Evolutionary conservation across 2,888 invertebrate genomes (phyloP).

Genomic region (Drosophila paracracens): DNA sequence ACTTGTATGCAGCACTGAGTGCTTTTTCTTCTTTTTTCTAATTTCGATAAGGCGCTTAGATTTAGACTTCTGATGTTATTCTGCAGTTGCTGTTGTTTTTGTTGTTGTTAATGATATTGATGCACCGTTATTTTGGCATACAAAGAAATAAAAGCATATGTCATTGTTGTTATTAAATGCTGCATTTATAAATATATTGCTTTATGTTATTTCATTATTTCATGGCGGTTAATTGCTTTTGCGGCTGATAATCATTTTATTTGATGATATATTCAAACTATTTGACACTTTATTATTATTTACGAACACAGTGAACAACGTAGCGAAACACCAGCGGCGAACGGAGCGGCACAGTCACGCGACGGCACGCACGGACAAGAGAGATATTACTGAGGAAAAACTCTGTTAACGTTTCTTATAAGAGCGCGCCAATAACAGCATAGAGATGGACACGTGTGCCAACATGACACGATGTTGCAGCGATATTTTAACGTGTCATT

Average conservation of each 20-base stretch:
- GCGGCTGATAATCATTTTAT: constrained; percentile 23
- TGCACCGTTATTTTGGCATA: constrained; percentile 33
- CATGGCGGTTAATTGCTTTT: constrained; percentile 31
- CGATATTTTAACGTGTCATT: background rate
- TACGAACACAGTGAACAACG: constrained; percentile 53
- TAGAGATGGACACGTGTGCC: constrained; percentile 30
- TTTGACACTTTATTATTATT: constrained; percentile 48
- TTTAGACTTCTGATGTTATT: constrained; percentile 25
- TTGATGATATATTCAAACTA: constrained; percentile 35
- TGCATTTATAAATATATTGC: constrained; percentile 17
- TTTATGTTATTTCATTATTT: constrained; percentile 23
- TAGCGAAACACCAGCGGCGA: constrained; percentile 53
- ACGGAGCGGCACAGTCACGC: constrained; percentile 44
- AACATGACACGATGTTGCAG: constrained; percentile 23
- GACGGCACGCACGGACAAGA: constrained; percentile 56
- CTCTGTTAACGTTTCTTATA: constrained; percentile 58
- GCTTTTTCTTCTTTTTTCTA: constrained; percentile 34
- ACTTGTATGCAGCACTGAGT: constrained; percentile 54
- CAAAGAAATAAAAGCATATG: constrained; percentile 27
- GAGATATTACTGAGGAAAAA: constrained; percentile 45
- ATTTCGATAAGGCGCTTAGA: constrained; percentile 47
- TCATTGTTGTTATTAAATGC: constrained; percentile 28
- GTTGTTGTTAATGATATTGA: constrained; percentile 24
- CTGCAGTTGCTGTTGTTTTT: constrained; percentile 20
- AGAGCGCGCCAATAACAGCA: constrained; percentile 46